These are phyloP conservation scores for Bos javanicus DNA, from an alignment of 2,113 vertebrate genomes.

Conservation along the genomic window DNA sequence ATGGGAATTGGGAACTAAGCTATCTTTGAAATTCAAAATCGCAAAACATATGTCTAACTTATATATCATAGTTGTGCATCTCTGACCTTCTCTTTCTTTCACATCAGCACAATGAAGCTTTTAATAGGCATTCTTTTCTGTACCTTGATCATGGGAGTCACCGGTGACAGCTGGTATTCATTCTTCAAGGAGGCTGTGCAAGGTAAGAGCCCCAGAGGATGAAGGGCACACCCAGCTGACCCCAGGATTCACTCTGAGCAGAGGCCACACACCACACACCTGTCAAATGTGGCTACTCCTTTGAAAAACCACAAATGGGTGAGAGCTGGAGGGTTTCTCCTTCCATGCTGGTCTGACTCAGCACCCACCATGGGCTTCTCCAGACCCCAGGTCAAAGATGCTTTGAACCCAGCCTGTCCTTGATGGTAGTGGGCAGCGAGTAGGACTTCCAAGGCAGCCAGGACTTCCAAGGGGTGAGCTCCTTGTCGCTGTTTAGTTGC, in stretches of 20 bases:
- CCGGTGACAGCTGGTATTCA: not conserved
- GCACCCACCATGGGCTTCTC: not conserved
- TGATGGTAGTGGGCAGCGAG: not conserved
- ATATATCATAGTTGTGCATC: not conserved
- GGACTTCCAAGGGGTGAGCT: not conserved
- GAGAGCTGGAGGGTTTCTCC: not conserved
- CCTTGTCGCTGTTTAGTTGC: not conserved
- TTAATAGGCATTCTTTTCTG: not conserved
- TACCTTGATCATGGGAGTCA: not conserved
- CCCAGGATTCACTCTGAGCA: not conserved
- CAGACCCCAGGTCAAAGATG: not conserved
- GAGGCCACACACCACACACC: not conserved
- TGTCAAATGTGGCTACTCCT: not conserved
- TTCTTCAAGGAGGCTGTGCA: slow-evolving; percentile 28
- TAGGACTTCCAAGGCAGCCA: not conserved
- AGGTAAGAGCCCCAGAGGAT: not conserved
- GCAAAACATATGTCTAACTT: not conserved
- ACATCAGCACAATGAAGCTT: not conserved
- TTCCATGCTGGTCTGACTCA: not conserved
- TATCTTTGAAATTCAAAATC: not conserved
- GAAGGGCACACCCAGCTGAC: not conserved
- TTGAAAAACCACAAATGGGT: not conserved
- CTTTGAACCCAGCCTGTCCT: not conserved
- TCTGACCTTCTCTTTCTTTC: not conserved
- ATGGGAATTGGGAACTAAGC: not conserved